These are phyloP conservation scores for Xanthorhoe designata DNA, from an alignment of 2,888 invertebrate species.

Conservation along the genomic window DNA sequence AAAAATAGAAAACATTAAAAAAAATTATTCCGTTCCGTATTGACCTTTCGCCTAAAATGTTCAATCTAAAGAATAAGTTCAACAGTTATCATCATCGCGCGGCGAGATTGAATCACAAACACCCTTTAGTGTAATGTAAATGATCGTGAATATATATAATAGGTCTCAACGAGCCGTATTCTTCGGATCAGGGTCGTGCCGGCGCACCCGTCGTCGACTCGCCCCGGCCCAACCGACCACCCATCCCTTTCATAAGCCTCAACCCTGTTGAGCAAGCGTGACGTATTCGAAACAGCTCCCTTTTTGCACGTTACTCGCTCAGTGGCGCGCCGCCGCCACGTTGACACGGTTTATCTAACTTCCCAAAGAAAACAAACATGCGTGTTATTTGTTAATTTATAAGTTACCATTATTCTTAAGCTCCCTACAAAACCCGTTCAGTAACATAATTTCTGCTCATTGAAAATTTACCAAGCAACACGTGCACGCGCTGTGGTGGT, in stretches of 20 bases:
- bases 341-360: conserved; percentile 9
- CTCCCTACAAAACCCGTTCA: background rate
- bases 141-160: background rate
- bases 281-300: conserved; percentile 15
- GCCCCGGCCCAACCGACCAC: conserved; percentile 10
- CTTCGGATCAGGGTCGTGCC: background rate
- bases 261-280: conserved; percentile 24
- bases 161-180: background rate
- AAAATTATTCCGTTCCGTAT: too few relatives aligned
- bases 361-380: conserved; percentile 9
- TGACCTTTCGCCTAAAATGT: too few relatives aligned
- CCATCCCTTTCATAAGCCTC: conserved; percentile 21
- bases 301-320: conserved; percentile 20
- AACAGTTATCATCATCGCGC: too few relatives aligned
- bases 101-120: background rate
- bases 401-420: background rate
- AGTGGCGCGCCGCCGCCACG: conserved; percentile 16
- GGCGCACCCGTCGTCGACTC: background rate
- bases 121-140: background rate
- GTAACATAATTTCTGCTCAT: background rate
- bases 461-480: background rate
- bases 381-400: background rate
- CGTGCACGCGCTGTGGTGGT: background rate
- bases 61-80: too few relatives aligned
- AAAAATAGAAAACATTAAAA: too few relatives aligned